Conservation (phyloP, 2,888 invertebrate species). For the Drosophila quinaria region DNA sequence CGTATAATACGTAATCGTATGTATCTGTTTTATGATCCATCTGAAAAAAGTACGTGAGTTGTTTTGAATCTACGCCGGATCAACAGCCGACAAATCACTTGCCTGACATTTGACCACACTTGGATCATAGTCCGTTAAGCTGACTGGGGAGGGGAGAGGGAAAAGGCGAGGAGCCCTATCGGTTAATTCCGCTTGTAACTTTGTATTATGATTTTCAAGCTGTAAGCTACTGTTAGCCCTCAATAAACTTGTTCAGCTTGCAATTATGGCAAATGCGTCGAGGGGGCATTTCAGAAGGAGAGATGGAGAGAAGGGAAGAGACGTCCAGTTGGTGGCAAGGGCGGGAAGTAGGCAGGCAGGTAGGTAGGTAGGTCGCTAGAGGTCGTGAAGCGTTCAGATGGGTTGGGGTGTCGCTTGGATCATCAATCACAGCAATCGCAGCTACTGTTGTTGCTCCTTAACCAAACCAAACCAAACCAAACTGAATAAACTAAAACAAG, state of each 20-base stretch:
- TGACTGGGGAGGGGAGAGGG: not conserved
- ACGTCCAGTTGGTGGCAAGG: not conserved
- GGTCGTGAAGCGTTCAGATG: conserved; percentile 42
- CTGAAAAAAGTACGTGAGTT: not conserved
- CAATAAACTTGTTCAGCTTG: conserved; percentile 51
- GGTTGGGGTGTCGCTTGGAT: conserved; percentile 34
- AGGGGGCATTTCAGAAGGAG: not conserved
- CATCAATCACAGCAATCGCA: conserved; percentile 43
- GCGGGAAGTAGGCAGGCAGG: not conserved
- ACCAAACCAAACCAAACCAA: conserved; percentile 2
- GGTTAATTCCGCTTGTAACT: conserved; percentile 13
- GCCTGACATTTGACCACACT: conserved; percentile 6
- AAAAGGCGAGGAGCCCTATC: conserved; percentile 29
- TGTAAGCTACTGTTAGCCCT: conserved; percentile 54
- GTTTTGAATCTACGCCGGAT: conserved; percentile 7
- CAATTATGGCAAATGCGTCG: conserved; percentile 32
- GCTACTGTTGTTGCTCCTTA: conserved; percentile 41
- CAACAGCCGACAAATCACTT: conserved; percentile 31
- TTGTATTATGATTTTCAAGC: conserved; percentile 29
- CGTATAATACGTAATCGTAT: not conserved
- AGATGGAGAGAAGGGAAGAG: not conserved
- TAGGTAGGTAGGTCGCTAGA: conserved; percentile 19
- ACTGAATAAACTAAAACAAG: no score
- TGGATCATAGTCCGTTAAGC: not conserved
- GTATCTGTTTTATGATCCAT: not conserved